Evolutionary conservation across 2,888 invertebrate genomes (phyloP).

Genomic region (Isotomurus palustris): DNA sequence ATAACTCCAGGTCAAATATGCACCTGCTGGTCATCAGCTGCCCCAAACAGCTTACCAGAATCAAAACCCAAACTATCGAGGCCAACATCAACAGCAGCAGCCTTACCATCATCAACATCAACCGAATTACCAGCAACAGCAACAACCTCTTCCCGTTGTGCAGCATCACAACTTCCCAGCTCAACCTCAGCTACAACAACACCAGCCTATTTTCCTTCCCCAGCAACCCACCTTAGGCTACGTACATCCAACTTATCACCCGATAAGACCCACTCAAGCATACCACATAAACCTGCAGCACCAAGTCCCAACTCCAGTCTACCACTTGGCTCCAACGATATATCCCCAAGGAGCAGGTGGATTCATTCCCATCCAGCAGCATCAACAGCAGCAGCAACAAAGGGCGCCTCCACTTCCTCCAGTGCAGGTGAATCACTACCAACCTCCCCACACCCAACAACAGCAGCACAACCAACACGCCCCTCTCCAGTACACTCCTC

Average conservation of each 20-base stretch:
- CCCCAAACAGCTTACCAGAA: constrained; percentile 23
- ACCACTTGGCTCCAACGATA: not conserved
- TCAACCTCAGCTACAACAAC: constrained; percentile 17
- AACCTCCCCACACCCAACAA: constrained; percentile 2
- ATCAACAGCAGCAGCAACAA: constrained; percentile 8
- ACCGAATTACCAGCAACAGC: constrained; percentile 11
- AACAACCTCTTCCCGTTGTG: constrained; percentile 15
- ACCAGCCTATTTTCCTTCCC: not conserved
- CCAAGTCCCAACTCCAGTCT: constrained; percentile 6
- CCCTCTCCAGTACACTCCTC: not conserved
- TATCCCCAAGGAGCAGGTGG: not conserved
- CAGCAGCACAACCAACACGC: not conserved
- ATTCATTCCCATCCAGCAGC: constrained; percentile 5
- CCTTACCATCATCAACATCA: constrained; percentile 9
- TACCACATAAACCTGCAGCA: constrained; percentile 5
- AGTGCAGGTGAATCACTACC: not conserved
- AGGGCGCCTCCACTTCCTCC: not conserved
- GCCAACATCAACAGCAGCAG: constrained; percentile 4
- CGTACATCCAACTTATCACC: not conserved
- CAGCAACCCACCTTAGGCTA: constrained; percentile 1
- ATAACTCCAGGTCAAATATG: constrained; percentile 37
- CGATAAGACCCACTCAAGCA: not conserved
- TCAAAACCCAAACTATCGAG: constrained; percentile 5
- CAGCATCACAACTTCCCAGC: constrained; percentile 22
- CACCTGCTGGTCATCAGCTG: constrained; percentile 22